phyloP scores from a whole-genome alignment of 2,797 vertebrate genomes.

The Rhinichthys osculus region DNA sequence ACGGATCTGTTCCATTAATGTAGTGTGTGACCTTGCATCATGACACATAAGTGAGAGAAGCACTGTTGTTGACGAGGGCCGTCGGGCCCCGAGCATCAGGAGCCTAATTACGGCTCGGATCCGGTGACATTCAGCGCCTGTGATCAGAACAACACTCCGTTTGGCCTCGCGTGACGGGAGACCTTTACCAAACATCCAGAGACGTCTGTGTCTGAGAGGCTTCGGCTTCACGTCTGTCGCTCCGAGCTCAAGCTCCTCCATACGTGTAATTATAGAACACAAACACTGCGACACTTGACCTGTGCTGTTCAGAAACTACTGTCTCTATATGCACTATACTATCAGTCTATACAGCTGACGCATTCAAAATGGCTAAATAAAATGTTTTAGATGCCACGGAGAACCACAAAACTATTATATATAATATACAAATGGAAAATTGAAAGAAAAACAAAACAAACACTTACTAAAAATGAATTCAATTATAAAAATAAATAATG shows the following conservation, averaged over 20 bases:
- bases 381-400: not conserved
- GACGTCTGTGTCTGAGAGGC: not conserved
- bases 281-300: not conserved
- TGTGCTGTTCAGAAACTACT: not conserved
- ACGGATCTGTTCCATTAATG: not conserved
- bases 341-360: not conserved
- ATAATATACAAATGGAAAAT: not conserved
- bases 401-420: not conserved
- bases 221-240: not conserved
- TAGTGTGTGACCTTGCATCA: not conserved
- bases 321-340: no score
- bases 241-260: not conserved
- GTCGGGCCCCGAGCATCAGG: not conserved
- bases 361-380: not conserved
- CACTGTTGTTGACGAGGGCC: not conserved
- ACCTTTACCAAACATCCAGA: not conserved
- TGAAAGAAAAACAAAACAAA: not conserved
- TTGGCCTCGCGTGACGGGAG: not conserved
- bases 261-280: not conserved
- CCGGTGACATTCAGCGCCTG: slow-evolving; percentile 2
- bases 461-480: not conserved
- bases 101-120: not conserved
- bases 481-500: not conserved
- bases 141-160: not conserved
- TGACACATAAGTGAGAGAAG: not conserved